These are phyloP conservation scores for Machimus atricapillus DNA, from an alignment of 2,888 invertebrate species.

Conservation along the genomic window DNA sequence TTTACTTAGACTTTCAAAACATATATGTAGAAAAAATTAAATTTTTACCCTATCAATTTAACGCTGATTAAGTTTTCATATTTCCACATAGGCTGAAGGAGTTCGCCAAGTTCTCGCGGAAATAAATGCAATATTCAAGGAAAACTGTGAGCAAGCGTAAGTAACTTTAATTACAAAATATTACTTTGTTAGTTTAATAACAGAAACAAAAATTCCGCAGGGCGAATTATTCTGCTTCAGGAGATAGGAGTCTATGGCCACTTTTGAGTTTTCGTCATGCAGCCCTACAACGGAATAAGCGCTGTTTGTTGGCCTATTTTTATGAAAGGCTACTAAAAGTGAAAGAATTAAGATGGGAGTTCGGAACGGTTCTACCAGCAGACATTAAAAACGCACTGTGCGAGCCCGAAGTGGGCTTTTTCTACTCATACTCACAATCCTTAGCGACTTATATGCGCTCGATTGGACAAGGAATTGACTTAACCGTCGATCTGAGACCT, in stretches of 20 bases:
- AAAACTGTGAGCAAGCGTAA: conserved; percentile 88
- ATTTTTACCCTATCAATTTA: no score
- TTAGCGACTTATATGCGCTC: conserved; percentile 90
- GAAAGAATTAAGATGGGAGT: conserved; percentile 91
- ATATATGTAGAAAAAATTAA: no score
- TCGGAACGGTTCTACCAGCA: conserved; percentile 88
- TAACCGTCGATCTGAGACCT: conserved; percentile 86
- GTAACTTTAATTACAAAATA: conserved; percentile 52
- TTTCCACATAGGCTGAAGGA: conserved; percentile 72
- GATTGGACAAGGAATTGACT: conserved; percentile 82
- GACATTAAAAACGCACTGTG: conserved; percentile 83
- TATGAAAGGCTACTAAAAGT: conserved; percentile 83
- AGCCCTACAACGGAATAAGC: conserved; percentile 85
- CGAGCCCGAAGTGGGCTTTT: conserved; percentile 86
- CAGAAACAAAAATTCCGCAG: conserved; percentile 43
- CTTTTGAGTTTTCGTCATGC: conserved; percentile 85
- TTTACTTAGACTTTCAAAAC: no score
- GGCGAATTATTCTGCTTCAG: conserved; percentile 64
- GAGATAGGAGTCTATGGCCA: conserved; percentile 71
- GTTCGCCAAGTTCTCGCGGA: conserved; percentile 86
- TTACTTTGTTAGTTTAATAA: neutral
- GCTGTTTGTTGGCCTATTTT: conserved; percentile 85
- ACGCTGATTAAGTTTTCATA: neutral
- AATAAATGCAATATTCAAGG: conserved; percentile 81
- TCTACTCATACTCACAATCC: conserved; percentile 84